phyloP scores from a whole-genome alignment of 2,113 vertebrate genomes.

The Urocolius indicus region DNA sequence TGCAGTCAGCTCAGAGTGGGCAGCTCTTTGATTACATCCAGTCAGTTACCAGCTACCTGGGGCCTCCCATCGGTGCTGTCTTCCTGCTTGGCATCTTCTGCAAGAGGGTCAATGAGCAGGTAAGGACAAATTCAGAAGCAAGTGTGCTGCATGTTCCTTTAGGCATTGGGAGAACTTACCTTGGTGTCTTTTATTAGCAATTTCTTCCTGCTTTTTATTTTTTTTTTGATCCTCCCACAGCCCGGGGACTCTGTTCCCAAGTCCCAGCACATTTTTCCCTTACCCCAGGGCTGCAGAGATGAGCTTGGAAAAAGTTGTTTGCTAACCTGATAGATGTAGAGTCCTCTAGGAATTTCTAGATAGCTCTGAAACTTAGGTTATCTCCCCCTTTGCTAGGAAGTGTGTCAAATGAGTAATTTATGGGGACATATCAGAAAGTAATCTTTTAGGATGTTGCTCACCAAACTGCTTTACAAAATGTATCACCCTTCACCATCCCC shows the following conservation, averaged over 20 bases:
- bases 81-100: constrained; percentile 92
- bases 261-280: background rate
- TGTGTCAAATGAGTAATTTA: background rate
- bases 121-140: constrained; percentile 55
- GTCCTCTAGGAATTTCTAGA: background rate
- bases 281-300: background rate
- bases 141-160: background rate
- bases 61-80: constrained; percentile 91
- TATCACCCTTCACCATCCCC: background rate
- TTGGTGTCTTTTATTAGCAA: background rate
- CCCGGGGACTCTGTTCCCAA: background rate
- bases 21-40: constrained; percentile 97
- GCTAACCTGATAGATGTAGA: background rate
- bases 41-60: constrained; percentile 92
- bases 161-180: background rate
- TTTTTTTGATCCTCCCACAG: background rate
- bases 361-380: background rate
- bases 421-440: background rate
- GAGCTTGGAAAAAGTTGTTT: background rate
- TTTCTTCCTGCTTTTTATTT: background rate
- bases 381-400: background rate
- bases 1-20: constrained; percentile 90
- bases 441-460: background rate
- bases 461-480: background rate
- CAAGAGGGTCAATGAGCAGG: constrained; percentile 90